Conservation (phyloP, 2,797 vertebrate species). For the Taeniopygia guttata region DNA sequence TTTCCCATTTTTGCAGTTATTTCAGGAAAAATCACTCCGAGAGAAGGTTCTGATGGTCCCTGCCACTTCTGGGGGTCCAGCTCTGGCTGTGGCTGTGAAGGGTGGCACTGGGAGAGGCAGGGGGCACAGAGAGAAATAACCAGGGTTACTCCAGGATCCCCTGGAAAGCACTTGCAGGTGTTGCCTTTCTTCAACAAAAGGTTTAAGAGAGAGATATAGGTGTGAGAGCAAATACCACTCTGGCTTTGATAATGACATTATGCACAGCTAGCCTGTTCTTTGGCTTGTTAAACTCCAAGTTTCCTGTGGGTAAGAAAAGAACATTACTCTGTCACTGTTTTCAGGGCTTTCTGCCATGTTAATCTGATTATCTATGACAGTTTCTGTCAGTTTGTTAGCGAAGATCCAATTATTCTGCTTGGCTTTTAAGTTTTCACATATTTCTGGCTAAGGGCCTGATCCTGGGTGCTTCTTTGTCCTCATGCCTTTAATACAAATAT, state of each 20-base stretch:
- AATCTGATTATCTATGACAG: slow-evolving; percentile 62
- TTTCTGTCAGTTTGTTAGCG: slow-evolving; percentile 53
- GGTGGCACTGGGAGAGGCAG: neutral
- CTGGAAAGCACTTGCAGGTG: neutral
- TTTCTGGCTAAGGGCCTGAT: slow-evolving; percentile 28
- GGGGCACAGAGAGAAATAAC: accelerated
- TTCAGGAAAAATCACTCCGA: accelerated
- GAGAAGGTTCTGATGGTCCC: neutral
- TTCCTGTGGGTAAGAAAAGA: slow-evolving; percentile 48
- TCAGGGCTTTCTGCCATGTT: slow-evolving; percentile 52
- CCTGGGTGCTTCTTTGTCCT: slow-evolving; percentile 19
- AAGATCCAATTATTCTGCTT: slow-evolving; percentile 62
- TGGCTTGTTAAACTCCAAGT: slow-evolving; percentile 10
- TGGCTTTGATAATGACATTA: slow-evolving; percentile 45
- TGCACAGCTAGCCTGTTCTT: slow-evolving; percentile 16
- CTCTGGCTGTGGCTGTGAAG: neutral
- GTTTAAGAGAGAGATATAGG: neutral
- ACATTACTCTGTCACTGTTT: slow-evolving; percentile 33
- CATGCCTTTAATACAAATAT: neutral
- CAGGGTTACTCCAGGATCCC: neutral
- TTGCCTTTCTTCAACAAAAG: neutral
- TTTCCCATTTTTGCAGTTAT: neutral
- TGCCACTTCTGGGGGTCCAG: accelerated
- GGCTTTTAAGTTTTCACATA: slow-evolving; percentile 51
- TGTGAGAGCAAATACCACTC: neutral